Conservation (phyloP, 64 coral and sea anemone species). For the Montipora cactus region DNA sequence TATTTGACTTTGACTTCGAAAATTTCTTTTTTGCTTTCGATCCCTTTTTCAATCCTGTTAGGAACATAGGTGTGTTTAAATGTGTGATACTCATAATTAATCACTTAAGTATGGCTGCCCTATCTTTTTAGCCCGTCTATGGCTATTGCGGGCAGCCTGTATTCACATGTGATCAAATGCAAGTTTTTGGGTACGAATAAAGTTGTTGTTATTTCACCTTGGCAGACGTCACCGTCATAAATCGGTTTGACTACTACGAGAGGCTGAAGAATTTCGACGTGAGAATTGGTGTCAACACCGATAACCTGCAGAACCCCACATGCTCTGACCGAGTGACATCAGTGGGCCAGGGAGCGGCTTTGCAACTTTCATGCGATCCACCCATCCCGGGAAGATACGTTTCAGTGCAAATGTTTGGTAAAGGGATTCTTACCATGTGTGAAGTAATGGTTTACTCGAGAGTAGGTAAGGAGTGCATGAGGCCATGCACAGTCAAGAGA, state of each 20-base stretch:
- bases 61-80: too few species aligned
- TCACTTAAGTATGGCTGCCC: too few species aligned
- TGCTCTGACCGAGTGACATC: conserved; percentile 35
- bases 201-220: not conserved
- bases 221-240: conserved; percentile 87
- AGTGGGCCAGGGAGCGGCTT: conserved; percentile 5
- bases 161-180: too few species aligned
- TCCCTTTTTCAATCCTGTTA: too few species aligned
- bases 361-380: conserved; percentile 15
- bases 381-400: conserved; percentile 56
- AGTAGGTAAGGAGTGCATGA: conserved; percentile 7
- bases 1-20: too few species aligned
- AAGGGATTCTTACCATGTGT: conserved; percentile 33
- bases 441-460: conserved; percentile 54
- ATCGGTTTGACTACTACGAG: conserved; percentile 77
- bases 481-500: too few species aligned
- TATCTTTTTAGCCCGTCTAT: too few species aligned
- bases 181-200: too few species aligned
- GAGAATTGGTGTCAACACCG: conserved; percentile 13
- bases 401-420: conserved; percentile 53
- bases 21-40: too few species aligned
- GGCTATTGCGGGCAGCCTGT: too few species aligned
- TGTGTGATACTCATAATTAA: too few species aligned
- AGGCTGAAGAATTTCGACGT: conserved; percentile 36
- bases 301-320: conserved; percentile 31